phyloP scores from a whole-genome alignment of 2,797 vertebrate species.

The Brachyalestes nurse region DNA sequence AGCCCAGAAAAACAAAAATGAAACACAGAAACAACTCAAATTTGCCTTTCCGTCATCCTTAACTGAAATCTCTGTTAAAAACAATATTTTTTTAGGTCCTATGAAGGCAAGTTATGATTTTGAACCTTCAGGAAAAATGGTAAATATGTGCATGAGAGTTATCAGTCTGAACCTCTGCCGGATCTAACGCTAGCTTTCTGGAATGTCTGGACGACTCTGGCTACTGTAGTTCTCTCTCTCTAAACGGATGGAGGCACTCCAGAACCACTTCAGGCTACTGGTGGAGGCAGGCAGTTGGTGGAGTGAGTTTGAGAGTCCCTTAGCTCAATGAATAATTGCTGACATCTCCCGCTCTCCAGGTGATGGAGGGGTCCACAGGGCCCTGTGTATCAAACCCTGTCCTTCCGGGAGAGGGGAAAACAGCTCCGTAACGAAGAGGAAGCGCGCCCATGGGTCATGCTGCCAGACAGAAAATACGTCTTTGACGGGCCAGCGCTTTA shows the following conservation, averaged over 20 bases:
- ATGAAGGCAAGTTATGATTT: too few relatives aligned
- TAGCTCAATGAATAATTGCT: conserved; percentile 64
- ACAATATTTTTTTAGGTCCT: too few relatives aligned
- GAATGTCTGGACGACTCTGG: not conserved
- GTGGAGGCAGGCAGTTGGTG: conserved; percentile 49
- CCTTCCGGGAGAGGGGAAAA: conserved; percentile 56
- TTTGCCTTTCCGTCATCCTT: too few relatives aligned
- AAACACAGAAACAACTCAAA: too few relatives aligned
- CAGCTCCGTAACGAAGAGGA: conserved; percentile 57
- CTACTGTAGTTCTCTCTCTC: not conserved
- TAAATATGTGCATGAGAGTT: too few relatives aligned
- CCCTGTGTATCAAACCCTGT: conserved; percentile 52
- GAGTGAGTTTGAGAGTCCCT: conserved; percentile 45
- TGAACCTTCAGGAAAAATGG: too few relatives aligned
- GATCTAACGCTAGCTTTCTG: not conserved
- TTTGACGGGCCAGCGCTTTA: not conserved
- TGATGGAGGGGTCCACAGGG: conserved; percentile 62
- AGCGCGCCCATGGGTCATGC: conserved; percentile 27
- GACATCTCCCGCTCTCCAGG: conserved; percentile 64
- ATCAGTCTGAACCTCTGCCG: not conserved
- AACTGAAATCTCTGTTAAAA: too few relatives aligned
- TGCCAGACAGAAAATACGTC: conserved; percentile 10
- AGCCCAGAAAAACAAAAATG: too few relatives aligned
- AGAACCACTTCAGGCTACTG: conserved; percentile 34
- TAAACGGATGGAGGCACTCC: conserved; percentile 36